Percentiles rank a stretch among this genome's conserved stretches.
Evolutionary conservation across 2,113 vertebrate genomes (phyloP).

Genomic region (Paraplagusia blochii): DNA sequence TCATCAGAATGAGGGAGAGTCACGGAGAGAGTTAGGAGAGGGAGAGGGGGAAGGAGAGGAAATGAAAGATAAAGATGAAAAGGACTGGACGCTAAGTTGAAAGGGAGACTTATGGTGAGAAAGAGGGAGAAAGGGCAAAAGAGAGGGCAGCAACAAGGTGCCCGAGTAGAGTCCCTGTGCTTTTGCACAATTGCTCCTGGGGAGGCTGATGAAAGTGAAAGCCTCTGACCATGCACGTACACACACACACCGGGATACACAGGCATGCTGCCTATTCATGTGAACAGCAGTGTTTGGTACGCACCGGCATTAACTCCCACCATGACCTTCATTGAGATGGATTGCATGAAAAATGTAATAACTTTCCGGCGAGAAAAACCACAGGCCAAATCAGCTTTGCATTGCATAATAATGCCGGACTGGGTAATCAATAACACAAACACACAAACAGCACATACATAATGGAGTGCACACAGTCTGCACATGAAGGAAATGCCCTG

Average conservation of each 20-base stretch:
- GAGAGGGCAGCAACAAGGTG: constrained; percentile 38
- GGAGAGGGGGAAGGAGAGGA: constrained; percentile 6
- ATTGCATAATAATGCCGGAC: constrained; percentile 71
- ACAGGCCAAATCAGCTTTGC: constrained; percentile 74
- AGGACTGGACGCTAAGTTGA: constrained; percentile 24
- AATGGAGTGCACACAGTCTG: constrained; percentile 65
- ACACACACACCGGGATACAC: constrained; percentile 19
- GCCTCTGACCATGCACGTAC: too few species aligned
- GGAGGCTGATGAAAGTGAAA: constrained; percentile 37
- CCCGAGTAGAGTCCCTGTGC: constrained; percentile 21
- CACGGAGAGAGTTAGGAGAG: constrained; percentile 11
- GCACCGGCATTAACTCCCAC: constrained; percentile 61
- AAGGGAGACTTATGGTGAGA: constrained; percentile 26
- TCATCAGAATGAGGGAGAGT: constrained; percentile 55
- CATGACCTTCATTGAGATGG: constrained; percentile 74
- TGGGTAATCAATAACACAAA: constrained; percentile 74
- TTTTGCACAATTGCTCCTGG: constrained; percentile 41
- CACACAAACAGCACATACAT: constrained; percentile 65
- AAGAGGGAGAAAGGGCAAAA: constrained; percentile 10
- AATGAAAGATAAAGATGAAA: constrained; percentile 33
- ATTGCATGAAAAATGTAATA: constrained; percentile 74
- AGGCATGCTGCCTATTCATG: constrained; percentile 38
- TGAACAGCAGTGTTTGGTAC: constrained; percentile 50
- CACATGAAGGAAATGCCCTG: constrained; percentile 71
- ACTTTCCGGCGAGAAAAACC: constrained; percentile 74